Base-by-base conservation (phyloP, 2,888 invertebrate species). In the Augiades crinisus region DNA sequence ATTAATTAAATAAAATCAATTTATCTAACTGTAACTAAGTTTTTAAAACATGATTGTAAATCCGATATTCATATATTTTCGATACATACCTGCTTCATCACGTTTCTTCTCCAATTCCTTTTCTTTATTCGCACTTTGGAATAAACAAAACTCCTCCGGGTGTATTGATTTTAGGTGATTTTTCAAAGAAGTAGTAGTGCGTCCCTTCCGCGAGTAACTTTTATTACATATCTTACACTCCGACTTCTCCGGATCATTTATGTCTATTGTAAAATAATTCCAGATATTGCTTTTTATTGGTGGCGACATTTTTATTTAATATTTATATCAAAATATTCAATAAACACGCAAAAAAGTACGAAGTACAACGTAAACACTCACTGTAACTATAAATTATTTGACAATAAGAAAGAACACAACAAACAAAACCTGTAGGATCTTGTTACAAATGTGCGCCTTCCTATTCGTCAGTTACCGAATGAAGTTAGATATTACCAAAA, bases 161-260 rank as follows among this genome's bases (percentile, higher is more conserved):
- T 58, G 58, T 31, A 57, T 57, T 13, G 56, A 55, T 21, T 59
- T 58, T 21, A 57, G 49, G 45, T 59, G 58, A 47, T 47, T 59
- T 53, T 56, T 63, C 13, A 64, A 55, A 13, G 62, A 56, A 27
- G 59, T 14, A 5, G 56, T 61, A 8, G 59, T 61, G 0, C 55
- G 58, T 10, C 57, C 58, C 49, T 59, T 57, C 36, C 62, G 62
- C 38, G 63, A 64, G 49, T 63, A 64, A 4, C 30, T 49, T 59
- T 62, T 64, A 12, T 47, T 43, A 40, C 63, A 64, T 45, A 56
- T 47, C 49, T 61, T 60, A 55, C 64, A 63, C 21, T 56, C 34
- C 14, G 64, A 50, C 17, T 55, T 55, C 51, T 62, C 47, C 17
- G 47, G 53, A 37, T 54, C 53, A 7, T 47, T 8, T 58, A 46